phyloP scores from a whole-genome alignment of 2,888 invertebrate species.

The Blomia tropicalis region DNA sequence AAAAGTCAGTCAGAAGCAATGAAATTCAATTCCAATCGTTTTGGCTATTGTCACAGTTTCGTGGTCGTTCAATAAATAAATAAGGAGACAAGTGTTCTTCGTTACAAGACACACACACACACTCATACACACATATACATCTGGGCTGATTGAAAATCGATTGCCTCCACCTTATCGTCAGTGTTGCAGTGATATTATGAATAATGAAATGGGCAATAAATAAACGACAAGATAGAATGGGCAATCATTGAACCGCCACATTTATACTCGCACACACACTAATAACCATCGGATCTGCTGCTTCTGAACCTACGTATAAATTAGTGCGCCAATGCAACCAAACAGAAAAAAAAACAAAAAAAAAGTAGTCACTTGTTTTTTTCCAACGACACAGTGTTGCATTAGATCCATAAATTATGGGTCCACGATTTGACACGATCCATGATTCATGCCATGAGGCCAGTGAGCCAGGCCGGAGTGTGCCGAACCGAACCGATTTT shows the following conservation, averaged over 20 bases:
- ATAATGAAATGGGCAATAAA: constrained; percentile 7
- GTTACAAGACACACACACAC: no score
- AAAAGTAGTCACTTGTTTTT: constrained; percentile 14
- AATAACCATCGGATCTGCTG: not conserved
- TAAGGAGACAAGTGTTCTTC: no score
- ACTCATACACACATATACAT: no score
- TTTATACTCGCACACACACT: not conserved
- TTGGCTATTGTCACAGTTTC: no score
- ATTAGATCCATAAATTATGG: constrained; percentile 6
- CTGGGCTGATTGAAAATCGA: constrained; percentile 7
- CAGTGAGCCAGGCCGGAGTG: constrained; percentile 3
- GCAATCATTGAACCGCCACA: not conserved
- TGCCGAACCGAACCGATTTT: not conserved
- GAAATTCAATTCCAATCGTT: no score
- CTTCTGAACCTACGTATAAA: not conserved
- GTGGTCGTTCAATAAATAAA: no score
- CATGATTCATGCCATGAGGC: constrained; percentile 5
- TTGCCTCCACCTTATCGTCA: not conserved
- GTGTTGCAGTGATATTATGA: constrained; percentile 2
- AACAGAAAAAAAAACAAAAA: constrained; percentile 2
- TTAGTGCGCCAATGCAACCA: not conserved
- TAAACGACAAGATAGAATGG: not conserved
- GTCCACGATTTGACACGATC: constrained; percentile 1
- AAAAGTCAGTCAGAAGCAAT: no score
- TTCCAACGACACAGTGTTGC: constrained; percentile 9